A percentile compares a stretch with the other conserved stretches of the same genome.
Conservation (phyloP, 2,797 vertebrate genomes). For the Myiotriccus ornatus region DNA sequence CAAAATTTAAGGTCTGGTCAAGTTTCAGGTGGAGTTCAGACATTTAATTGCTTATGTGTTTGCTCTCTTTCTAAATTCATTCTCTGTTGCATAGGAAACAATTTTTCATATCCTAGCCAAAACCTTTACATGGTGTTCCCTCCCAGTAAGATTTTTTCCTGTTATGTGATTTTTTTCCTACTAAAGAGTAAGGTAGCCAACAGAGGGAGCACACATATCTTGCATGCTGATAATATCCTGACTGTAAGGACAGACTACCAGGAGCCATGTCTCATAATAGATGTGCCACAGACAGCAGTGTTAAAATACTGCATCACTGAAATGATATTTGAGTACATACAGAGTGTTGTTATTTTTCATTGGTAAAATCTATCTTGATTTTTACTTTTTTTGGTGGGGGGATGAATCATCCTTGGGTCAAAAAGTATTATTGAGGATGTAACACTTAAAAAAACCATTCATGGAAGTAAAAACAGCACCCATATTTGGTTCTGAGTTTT, state of each 20-base stretch:
- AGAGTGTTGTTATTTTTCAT: not conserved
- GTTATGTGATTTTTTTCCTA: not conserved
- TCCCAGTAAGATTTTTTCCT: not conserved
- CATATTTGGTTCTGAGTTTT: not conserved
- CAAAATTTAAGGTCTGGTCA: not conserved
- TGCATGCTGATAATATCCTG: not conserved
- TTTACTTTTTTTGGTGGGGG: not conserved
- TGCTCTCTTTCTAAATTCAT: not conserved
- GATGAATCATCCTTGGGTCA: not conserved
- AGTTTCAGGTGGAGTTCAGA: not conserved
- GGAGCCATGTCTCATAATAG: not conserved
- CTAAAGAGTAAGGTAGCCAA: not conserved
- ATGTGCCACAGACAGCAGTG: not conserved
- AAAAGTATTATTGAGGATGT: not conserved
- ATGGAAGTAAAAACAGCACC: not conserved
- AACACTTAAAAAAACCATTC: not conserved
- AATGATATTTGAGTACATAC: not conserved
- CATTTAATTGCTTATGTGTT: not conserved
- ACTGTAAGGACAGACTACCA: not conserved
- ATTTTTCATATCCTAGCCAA: not conserved
- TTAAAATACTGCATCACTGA: not conserved
- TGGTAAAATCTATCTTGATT: not conserved
- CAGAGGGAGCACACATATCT: conserved; percentile 38
- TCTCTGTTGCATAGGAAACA: not conserved
- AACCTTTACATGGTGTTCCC: not conserved